Evolutionary conservation across 2,113 vertebrate species (phyloP), one percentile per base, ranked within the genome.

Genomic region (Ondatra zibethicus): DNA sequence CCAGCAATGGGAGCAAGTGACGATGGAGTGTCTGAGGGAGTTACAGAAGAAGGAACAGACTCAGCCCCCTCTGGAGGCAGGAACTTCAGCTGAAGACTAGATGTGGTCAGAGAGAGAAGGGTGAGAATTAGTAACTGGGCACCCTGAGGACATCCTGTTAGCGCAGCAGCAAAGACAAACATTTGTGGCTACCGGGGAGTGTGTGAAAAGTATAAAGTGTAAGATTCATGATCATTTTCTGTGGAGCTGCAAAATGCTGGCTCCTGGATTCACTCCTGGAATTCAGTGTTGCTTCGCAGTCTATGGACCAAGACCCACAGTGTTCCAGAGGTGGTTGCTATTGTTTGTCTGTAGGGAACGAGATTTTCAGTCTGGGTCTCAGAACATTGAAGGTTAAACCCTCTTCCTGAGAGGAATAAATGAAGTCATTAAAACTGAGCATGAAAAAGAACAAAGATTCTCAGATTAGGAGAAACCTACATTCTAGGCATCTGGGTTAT

Each of bases 341-440:
- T 45, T 82, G 25, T 92, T 65, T 84, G 4, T 88, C 58, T 72
- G 16, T 25, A 52, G 33, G 55, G 36, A 78, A 66, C 92, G 76
- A 86, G 61, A 80, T 50, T 88, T 95, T 90, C 90, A 88, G 7
- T 76, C 31, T 58, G 88, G 70, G 66, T n/a, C 72, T 88, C 45
- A 19, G 80, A 4, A 33, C 86, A 65, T 2, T 61, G 66, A 88
- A 27, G 39, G 13, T 58, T 84, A 80, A 96, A 85, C 68, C 58
- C 5, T 95, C 88, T 85, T 88, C 31, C 61, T 86, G 21, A 4
- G 25, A 50, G 17, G 10, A 9, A 29, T 42, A 29, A 73, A 58
- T 16, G 10, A 93, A 89, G 86, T 82, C 77, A 70, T 92, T 91
- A 93, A 97, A 97, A 96, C 5, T 19, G 33, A 96, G 82, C 45